Evolutionary conservation across 2,113 vertebrate species (phyloP).

Genomic region (Pristiophorus japonicus): DNA sequence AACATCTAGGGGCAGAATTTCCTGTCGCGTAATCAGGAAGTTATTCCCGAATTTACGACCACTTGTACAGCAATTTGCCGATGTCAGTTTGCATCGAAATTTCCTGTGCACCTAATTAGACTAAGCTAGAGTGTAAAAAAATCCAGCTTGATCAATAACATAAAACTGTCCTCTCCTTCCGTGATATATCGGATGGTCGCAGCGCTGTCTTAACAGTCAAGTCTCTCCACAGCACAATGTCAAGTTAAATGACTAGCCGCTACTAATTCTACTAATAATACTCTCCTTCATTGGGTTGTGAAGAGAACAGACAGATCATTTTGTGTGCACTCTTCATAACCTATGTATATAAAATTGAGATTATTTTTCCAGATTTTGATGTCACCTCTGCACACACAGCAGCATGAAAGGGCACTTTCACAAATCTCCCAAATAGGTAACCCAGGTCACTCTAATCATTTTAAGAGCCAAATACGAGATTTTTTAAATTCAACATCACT

Average conservation of each 20-base stretch:
- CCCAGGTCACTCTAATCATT: background rate
- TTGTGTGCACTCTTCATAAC: constrained; percentile 2
- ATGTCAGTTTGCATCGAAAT: background rate
- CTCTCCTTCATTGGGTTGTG: background rate
- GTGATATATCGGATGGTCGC: too few species aligned
- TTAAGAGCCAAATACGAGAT: background rate
- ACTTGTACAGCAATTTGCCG: background rate
- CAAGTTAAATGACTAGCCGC: background rate
- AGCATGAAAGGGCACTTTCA: background rate
- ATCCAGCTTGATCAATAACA: background rate
- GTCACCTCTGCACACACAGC: background rate
- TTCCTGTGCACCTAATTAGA: background rate
- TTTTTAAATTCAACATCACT: background rate
- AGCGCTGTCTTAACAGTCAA: background rate
- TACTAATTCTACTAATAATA: background rate
- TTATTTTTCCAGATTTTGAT: background rate
- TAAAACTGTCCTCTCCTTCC: background rate
- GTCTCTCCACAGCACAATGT: background rate
- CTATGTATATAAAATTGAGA: background rate
- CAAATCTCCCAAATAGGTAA: background rate
- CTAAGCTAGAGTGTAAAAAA: background rate
- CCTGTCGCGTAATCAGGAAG: background rate
- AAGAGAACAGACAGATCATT: background rate
- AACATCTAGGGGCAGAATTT: background rate
- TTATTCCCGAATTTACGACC: background rate